A percentile compares a stretch with the other conserved stretches of the same genome.
Evolutionary conservation across 1,140 invertebrate genomes (phyloP).

Genomic region (Parasteatoda tepidariorum): DNA sequence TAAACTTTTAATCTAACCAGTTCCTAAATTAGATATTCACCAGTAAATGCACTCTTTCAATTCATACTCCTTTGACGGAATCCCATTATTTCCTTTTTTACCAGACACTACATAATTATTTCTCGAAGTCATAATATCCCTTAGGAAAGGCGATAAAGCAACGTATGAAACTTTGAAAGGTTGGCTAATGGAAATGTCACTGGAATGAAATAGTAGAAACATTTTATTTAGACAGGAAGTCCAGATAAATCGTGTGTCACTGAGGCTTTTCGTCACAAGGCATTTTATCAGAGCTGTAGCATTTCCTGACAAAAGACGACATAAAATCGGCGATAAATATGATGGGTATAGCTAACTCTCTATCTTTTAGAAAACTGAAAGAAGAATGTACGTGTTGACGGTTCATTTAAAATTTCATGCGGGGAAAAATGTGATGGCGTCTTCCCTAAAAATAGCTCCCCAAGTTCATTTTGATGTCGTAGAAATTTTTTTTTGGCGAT

Average conservation of each 20-base stretch:
- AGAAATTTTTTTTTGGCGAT: no score
- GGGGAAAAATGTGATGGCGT: no score
- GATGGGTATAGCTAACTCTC: not conserved
- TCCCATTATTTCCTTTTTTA: no score
- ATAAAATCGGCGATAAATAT: not conserved
- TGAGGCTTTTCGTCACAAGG: not conserved
- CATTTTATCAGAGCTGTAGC: not conserved
- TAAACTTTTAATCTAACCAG: no score
- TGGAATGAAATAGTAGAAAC: conserved; percentile 14
- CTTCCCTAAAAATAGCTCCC: no score
- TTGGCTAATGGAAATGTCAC: not conserved
- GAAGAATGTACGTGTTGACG: no score
- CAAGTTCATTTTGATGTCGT: no score
- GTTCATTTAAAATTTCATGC: no score
- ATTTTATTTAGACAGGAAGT: conserved; percentile 11
- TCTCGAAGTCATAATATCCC: not conserved
- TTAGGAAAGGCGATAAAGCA: not conserved
- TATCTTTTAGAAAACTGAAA: no score
- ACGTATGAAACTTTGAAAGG: not conserved
- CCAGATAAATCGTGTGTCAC: conserved; percentile 21
- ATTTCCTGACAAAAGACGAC: conserved; percentile 18
- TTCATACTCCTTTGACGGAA: no score
- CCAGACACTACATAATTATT: not conserved
- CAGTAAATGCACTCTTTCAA: no score
- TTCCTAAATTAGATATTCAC: no score